phyloP scores from a whole-genome alignment of 2,797 vertebrate genomes.

The Poecilia velifera region DNA sequence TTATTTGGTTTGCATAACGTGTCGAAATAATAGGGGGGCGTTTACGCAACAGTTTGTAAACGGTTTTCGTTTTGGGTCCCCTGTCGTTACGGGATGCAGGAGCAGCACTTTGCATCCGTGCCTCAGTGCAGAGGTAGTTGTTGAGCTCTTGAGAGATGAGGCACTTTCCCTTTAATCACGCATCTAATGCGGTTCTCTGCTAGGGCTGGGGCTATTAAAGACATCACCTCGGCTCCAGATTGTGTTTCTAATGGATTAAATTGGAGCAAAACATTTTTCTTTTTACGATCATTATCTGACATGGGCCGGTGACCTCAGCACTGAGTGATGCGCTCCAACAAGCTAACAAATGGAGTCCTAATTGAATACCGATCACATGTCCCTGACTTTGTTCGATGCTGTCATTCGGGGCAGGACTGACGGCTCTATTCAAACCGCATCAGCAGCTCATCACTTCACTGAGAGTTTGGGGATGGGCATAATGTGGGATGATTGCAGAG shows the following conservation, averaged over 20 bases:
- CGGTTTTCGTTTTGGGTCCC: not conserved
- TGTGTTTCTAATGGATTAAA: slow-evolving; percentile 40
- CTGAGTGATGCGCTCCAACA: slow-evolving; percentile 37
- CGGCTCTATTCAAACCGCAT: slow-evolving; percentile 39
- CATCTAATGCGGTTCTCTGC: not conserved
- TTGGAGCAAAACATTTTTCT: slow-evolving; percentile 41
- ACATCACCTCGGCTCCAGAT: slow-evolving; percentile 10
- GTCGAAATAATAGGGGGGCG: not conserved
- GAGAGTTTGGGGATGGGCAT: slow-evolving; percentile 20
- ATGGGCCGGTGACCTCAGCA: slow-evolving; percentile 18
- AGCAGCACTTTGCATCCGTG: not conserved
- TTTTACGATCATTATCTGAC: slow-evolving; percentile 19
- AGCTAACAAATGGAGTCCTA: slow-evolving; percentile 42
- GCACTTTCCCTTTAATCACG: not conserved
- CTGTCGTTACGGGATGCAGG: not conserved
- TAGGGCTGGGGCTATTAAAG: not conserved
- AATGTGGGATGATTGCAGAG: slow-evolving; percentile 53
- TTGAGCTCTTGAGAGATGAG: not conserved
- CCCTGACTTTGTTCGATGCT: slow-evolving; percentile 20
- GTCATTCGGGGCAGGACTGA: slow-evolving; percentile 43
- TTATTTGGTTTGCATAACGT: not conserved
- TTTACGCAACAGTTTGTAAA: not conserved
- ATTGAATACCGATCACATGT: slow-evolving; percentile 47
- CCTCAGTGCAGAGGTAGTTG: not conserved
- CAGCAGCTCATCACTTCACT: slow-evolving; percentile 27